These are phyloP conservation scores for Onychostruthus taczanowskii DNA, from an alignment of 2,113 vertebrate species.

Conservation along the genomic window DNA sequence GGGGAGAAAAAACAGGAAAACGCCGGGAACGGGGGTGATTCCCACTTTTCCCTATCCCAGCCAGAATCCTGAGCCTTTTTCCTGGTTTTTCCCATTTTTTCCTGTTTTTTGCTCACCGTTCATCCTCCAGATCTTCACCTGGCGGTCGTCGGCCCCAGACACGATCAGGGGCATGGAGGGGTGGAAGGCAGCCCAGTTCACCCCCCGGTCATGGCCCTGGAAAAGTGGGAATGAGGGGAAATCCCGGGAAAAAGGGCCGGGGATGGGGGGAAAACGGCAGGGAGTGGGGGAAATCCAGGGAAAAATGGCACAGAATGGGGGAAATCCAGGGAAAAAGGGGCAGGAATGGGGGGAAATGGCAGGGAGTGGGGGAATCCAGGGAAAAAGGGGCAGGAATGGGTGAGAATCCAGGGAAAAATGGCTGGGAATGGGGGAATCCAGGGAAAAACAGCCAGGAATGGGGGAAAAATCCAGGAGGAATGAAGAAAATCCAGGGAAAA, in stretches of 20 bases:
- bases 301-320: too few species aligned
- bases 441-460: background rate
- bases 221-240: background rate
- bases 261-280: too few species aligned
- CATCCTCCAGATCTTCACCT: conserved; percentile 99
- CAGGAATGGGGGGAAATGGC: too few species aligned
- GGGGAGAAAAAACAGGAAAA: background rate
- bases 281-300: too few species aligned
- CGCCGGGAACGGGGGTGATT: background rate
- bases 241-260: background rate
- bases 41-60: background rate
- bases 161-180: conserved; percentile 97
- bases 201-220: conserved; percentile 93
- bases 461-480: too few species aligned
- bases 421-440: too few species aligned
- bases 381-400: background rate
- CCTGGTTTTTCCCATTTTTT: background rate
- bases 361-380: background rate
- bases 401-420: background rate
- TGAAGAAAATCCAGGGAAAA: too few species aligned
- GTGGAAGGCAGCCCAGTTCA: conserved; percentile 98
- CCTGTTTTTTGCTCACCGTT: conserved; percentile 74
- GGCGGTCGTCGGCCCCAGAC: conserved; percentile 92
- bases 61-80: background rate
- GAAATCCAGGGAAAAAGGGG: background rate